Percentiles rank a stretch among this genome's conserved stretches.
Conservation (phyloP, 2,113 vertebrate species). For the Cranoglanis bouderius region DNA sequence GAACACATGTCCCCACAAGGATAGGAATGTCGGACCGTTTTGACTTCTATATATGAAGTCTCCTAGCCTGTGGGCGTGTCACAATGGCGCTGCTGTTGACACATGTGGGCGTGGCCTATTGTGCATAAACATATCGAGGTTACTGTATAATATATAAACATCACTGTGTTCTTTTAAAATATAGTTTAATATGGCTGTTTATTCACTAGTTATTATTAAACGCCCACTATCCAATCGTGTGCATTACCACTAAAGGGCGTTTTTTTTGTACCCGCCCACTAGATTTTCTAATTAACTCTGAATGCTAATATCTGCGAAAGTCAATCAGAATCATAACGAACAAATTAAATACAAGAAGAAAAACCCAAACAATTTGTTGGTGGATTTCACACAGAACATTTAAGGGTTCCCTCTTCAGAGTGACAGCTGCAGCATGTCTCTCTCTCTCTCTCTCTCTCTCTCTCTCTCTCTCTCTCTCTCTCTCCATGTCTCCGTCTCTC, state of each 20-base stretch:
- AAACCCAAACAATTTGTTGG: not conserved
- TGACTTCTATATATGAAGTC: not conserved
- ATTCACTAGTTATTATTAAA: too few species aligned
- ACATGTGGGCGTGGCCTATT: not conserved
- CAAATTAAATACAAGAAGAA: not conserved
- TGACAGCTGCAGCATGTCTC: not conserved
- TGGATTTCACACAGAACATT: not conserved
- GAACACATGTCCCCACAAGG: too few species aligned
- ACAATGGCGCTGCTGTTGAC: not conserved
- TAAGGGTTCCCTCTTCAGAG: not conserved
- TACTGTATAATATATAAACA: not conserved
- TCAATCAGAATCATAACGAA: not conserved
- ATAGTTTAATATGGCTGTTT: too few species aligned
- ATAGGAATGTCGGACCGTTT: too few species aligned
- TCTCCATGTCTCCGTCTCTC: not conserved
- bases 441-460: not conserved
- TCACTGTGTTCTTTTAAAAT: too few species aligned
- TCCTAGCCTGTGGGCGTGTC: not conserved
- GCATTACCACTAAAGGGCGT: too few species aligned
- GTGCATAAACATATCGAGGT: not conserved
- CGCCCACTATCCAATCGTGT: too few species aligned
- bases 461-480: not conserved
- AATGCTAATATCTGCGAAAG: not conserved
- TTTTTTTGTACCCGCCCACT: not conserved
- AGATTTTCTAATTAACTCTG: not conserved